Evolutionary conservation across 2,888 invertebrate species (phyloP).

Genomic region (Cataglyphis altisquamis): DNA sequence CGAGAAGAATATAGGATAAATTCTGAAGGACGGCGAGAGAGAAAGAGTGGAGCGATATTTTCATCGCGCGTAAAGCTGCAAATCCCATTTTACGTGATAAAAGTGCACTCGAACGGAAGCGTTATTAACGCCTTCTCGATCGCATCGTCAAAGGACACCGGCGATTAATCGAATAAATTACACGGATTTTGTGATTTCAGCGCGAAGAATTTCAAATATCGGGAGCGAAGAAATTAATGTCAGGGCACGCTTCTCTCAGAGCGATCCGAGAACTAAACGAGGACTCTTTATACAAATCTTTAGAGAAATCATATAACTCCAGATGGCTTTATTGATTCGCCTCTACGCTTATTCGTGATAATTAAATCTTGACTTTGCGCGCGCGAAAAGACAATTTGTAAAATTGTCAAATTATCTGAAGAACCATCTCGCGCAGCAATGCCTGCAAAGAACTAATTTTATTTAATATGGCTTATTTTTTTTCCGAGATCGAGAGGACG

Average conservation of each 20-base stretch:
- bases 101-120: constrained; percentile 51
- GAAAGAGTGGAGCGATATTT: constrained; percentile 36
- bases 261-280: constrained; percentile 10
- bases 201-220: constrained; percentile 41
- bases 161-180: constrained; percentile 49
- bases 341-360: constrained; percentile 29
- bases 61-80: constrained; percentile 48
- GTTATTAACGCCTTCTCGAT: constrained; percentile 53
- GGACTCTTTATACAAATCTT: constrained; percentile 12
- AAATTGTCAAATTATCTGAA: background rate
- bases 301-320: constrained; percentile 9
- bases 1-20: constrained; percentile 38
- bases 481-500: constrained; percentile 18
- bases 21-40: constrained; percentile 16
- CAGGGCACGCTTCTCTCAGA: background rate
- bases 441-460: background rate
- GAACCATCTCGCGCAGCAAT: constrained; percentile 1
- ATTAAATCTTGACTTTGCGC: constrained; percentile 22
- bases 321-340: constrained; percentile 19
- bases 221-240: constrained; percentile 32
- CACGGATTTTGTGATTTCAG: constrained; percentile 34
- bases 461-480: constrained; percentile 10
- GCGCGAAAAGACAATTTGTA: constrained; percentile 11
- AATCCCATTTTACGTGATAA: constrained; percentile 40
- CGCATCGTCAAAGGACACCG: constrained; percentile 41